Evolutionary conservation across 2,113 vertebrate genomes (phyloP), one percentile per base, ranked within the genome.

Genomic region (Pyxicephalus adspersus): DNA sequence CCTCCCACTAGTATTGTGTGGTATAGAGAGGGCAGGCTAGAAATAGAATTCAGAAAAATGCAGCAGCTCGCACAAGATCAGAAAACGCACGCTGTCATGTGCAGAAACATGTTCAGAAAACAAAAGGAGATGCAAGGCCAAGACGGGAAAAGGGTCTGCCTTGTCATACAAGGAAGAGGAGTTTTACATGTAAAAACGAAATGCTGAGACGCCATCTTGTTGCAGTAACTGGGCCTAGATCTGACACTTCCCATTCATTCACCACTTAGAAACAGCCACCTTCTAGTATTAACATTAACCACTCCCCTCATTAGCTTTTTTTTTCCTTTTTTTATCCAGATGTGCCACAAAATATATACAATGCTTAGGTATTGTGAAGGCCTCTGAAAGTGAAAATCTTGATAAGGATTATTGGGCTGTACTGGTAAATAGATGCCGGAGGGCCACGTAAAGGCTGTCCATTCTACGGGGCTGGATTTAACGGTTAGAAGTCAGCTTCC

Each of bases 141-240:
- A 73, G 60, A 72, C 19, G 38, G 58, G 67, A 73, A 73, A 11
- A 23, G 26, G 73, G 68, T 70, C 79, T 55, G 70, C 60, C 60
- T 63, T 73, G 79, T 72, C 68, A 74, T 55, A 80, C 61, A 65
- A 38, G 70, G 68, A 73, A 73, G 20, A 71, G 25, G 58, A 81
- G 57, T 55, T 55, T 63, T 73, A 54, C 68, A 63, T 72, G 77
- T 58, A 71, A 63, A 81, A 72, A 61, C 38, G 60, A 73, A 81
- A 73, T 86, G 86, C 84, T 89, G 87, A 87, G 91, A 89, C 90
- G 90, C 90, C 92, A 93, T 93, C 91, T 93, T 93, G 92, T 90
- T 91, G 90, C 90, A 90, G 92, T 87, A 85, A 54, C 61, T 86
- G 84, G 90, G 90, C 89, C 90, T 88, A 87, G 87, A 90, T 90